Conservation (phyloP, 2,113 vertebrate genomes). For the Myotis yumanensis region DNA sequence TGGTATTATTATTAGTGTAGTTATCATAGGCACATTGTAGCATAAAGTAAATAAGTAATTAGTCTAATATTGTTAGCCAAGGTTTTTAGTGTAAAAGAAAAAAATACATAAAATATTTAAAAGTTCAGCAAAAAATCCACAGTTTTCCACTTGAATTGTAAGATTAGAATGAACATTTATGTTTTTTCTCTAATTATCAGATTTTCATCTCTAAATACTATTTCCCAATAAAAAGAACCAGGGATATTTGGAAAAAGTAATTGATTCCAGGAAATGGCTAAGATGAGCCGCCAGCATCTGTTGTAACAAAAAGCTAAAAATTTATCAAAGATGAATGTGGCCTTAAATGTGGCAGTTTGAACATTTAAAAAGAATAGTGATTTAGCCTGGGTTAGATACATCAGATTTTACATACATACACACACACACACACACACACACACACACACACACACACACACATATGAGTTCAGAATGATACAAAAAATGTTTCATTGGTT, state of each 20-base stretch:
- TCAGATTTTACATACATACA: background rate
- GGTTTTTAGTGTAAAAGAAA: background rate
- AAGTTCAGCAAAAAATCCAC: background rate
- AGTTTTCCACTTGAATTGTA: constrained; percentile 5
- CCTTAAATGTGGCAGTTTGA: background rate
- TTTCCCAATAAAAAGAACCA: background rate
- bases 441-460: background rate
- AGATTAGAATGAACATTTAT: background rate
- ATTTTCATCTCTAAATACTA: background rate
- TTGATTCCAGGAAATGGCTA: background rate
- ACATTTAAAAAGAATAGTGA: background rate
- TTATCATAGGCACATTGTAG: background rate
- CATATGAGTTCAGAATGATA: background rate
- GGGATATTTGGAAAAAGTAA: background rate
- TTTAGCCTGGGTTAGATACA: background rate
- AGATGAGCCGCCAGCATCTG: background rate
- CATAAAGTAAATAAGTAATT: constrained; percentile 9
- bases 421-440: no score
- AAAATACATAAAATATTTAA: background rate
- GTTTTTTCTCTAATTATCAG: background rate
- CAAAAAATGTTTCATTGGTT: background rate
- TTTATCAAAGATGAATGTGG: background rate
- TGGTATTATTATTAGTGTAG: background rate
- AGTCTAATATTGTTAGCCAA: background rate
- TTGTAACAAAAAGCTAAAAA: background rate